Evolutionary conservation across 2,113 vertebrate genomes (phyloP), one percentile per base, ranked within the genome.

Genomic region (Fukomys damarensis): DNA sequence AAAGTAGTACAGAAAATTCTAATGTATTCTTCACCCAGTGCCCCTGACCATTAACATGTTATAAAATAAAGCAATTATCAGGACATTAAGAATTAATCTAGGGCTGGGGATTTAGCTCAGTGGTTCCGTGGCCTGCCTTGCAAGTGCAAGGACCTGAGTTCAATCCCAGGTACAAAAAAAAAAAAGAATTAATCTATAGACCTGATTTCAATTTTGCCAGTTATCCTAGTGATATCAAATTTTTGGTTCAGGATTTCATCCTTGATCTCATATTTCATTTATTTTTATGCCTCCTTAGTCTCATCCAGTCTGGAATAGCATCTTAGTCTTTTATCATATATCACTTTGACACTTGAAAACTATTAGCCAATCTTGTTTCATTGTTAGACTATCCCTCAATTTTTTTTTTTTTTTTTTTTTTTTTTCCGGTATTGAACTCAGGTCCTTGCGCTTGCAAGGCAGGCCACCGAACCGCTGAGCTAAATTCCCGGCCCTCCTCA

Each of bases 191-290:
- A 38, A 80, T 59, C 89, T 81, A n/a, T 56, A 58, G 38, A 24
- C 3, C 20, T 95, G 52, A 93, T 68, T 74, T 96, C 54, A 88
- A 7, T 76, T 93, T 90, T 91, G 19, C n/a, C 70, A 61, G 8
- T 63, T 14, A 38, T 76, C 79, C n/a, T 72, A 49, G 7, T 61
- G 35, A 49, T 86, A 28, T n/a, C 1, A 80, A 80, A 19, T 88
- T 84, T 95, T 26, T 35, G 43, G 32, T 35, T 54, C n/a, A 63
- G 28, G 49, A 54, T 46, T 79, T 85, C 86, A 84, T 43, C 41
- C 14, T n/a, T 28, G 41, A 28, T n/a, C 2, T 24, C 11, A 63
- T 28, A 32, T 5, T 80, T 17, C 38, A 43, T 76, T 49, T 87
- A 32, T 32, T 58, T 35, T 46, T 43, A 59, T 32, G 22, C 74